phyloP scores from a whole-genome alignment of 2,797 vertebrate species.

The Hyperoplus immaculatus region DNA sequence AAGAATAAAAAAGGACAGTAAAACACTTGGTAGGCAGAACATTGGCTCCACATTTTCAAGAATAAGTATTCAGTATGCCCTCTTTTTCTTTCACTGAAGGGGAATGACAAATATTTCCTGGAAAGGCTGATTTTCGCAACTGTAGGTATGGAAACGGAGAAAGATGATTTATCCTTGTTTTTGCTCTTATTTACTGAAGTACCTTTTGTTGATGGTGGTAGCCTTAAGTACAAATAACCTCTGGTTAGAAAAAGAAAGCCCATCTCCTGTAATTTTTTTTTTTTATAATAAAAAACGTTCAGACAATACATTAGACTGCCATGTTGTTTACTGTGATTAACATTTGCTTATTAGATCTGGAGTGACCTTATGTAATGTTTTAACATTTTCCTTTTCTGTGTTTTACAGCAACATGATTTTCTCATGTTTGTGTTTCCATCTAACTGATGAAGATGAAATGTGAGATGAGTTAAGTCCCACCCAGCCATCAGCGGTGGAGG shows the following conservation, averaged over 20 bases:
- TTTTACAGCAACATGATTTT: not conserved
- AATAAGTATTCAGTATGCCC: conserved; percentile 4
- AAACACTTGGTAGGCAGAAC: not conserved
- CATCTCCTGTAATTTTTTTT: not conserved
- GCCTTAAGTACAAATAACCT: conserved; percentile 11
- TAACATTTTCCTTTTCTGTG: not conserved
- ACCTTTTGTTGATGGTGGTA: not conserved
- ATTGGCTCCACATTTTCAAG: conserved; percentile 5
- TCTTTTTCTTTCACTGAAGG: conserved; percentile 1
- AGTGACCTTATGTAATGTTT: not conserved
- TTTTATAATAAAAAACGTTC: not conserved
- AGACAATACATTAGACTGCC: not conserved
- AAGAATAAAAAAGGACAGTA: not conserved
- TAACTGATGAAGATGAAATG: too few species aligned
- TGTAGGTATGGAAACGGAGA: not conserved
- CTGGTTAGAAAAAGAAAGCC: not conserved
- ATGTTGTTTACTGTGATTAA: not conserved
- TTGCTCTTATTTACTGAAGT: conserved; percentile 2
- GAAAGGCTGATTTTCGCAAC: not conserved
- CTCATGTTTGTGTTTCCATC: not conserved
- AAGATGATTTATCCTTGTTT: conserved; percentile 24
- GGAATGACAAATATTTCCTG: not conserved
- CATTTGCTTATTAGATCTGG: not conserved
- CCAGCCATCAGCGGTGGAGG: too few species aligned
- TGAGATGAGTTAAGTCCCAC: too few species aligned